Evolutionary conservation across 2,888 invertebrate genomes (phyloP), one percentile per base, ranked within the genome.

Genomic region (Tipula helvola): DNA sequence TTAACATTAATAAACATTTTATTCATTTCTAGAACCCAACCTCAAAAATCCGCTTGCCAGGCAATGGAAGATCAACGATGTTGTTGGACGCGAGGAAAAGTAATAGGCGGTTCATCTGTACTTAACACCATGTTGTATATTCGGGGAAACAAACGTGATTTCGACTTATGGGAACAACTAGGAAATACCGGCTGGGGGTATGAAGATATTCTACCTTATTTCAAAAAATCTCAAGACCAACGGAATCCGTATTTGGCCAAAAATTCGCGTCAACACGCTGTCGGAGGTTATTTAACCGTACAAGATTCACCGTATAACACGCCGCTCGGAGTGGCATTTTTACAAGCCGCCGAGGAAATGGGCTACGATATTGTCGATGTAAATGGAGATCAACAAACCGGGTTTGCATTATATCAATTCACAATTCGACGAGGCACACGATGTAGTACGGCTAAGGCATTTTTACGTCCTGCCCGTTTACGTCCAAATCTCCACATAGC

Each of bases 121-220:
- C 92, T 97, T 0, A 98, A 97, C 90, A 96, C 96, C 1, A 97
- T 98, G 97, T 93, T 97, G 0, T 98, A 98, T 90, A 94, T 98
- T 83, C 93, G 98, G 88, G 98, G 98, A 0, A 97, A 97, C 90
- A 93, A 94, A 87, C 92, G 96, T 0, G 98, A 98, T 91, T 98
- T 94, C 90, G 96, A 98, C 90, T 94, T 95, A 86, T 98, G 98
- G 98, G 96, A 95, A 52, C 93, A 94, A 0, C 92, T 95, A 42
- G 98, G 98, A 0, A 97, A 97, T 90, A 93, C 94, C 0, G 98
- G 98, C 2, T 98, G 98, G 98, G 94, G 95, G 0, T 97, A 94
- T 90, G 94, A 96, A 87, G 95, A 96, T 88, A 93, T 97, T 0
- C 90, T 97, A 47, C 95, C 95, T 0, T 97, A 97, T 89, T 97